These are phyloP conservation scores for Rana temporaria DNA, from an alignment of 2,113 vertebrate species.

Conservation along the genomic window DNA sequence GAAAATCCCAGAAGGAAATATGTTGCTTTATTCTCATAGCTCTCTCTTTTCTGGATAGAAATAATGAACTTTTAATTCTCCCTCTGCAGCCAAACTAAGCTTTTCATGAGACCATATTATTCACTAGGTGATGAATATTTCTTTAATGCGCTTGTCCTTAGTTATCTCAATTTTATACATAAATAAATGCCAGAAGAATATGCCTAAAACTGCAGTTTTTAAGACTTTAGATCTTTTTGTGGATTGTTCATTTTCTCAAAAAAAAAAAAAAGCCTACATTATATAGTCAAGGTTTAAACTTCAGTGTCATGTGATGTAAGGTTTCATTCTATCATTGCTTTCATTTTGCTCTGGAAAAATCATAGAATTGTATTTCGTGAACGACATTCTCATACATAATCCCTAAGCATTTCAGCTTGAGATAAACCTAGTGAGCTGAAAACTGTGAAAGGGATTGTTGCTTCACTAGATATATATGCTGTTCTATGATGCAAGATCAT, in stretches of 20 bases:
- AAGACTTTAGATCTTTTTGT: background rate
- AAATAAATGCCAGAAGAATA: background rate
- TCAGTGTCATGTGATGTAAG: background rate
- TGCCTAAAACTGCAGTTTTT: background rate
- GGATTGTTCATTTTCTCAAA: background rate
- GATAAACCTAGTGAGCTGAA: no score
- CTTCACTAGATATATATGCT: no score
- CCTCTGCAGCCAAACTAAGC: constrained; percentile 80
- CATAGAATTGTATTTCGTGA: no score
- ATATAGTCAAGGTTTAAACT: background rate
- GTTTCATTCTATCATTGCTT: constrained; percentile 1
- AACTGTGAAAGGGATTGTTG: no score
- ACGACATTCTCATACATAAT: no score
- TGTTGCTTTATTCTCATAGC: constrained; percentile 84
- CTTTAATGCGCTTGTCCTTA: constrained; percentile 64
- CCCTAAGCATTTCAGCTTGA: no score
- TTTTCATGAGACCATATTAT: constrained; percentile 79
- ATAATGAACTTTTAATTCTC: constrained; percentile 94
- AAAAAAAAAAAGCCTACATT: background rate
- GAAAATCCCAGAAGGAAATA: constrained; percentile 83
- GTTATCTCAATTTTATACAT: constrained; percentile 16
- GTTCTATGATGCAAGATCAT: no score
- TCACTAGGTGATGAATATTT: constrained; percentile 73
- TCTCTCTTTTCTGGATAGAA: constrained; percentile 78
- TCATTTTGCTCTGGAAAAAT: constrained; percentile 63